Evolutionary conservation across 2,888 invertebrate genomes (phyloP).

Genomic region (Neoitamus cyanurus): DNA sequence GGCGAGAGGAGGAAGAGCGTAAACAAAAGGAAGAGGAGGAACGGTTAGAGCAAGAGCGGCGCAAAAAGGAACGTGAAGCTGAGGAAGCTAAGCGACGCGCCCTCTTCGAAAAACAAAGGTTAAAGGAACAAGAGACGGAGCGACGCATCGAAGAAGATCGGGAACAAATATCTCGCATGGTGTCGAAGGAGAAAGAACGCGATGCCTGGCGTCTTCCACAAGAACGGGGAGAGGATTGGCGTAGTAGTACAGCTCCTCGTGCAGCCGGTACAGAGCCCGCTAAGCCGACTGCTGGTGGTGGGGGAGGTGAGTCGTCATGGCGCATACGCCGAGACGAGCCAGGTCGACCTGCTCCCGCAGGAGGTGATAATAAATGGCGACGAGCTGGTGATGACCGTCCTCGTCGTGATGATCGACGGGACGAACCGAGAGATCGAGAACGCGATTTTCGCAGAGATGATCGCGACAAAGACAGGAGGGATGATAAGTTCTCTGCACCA

Average conservation of each 20-base stretch:
- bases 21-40: slow-evolving; percentile 76
- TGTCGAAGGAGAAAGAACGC: slow-evolving; percentile 61
- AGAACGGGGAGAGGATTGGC: slow-evolving; percentile 55
- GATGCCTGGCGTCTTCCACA: slow-evolving; percentile 60
- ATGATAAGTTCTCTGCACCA: slow-evolving; percentile 57
- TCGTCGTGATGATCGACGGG: slow-evolving; percentile 48
- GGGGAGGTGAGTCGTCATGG: slow-evolving; percentile 57
- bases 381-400: slow-evolving; percentile 50
- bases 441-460: slow-evolving; percentile 51
- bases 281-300: no score
- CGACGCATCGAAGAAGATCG: slow-evolving; percentile 71
- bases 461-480: slow-evolving; percentile 39
- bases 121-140: slow-evolving; percentile 79
- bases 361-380: slow-evolving; percentile 56
- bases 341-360: slow-evolving; percentile 30
- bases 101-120: slow-evolving; percentile 71
- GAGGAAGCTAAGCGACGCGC: slow-evolving; percentile 65
- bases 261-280: slow-evolving; percentile 50
- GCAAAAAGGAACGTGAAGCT: slow-evolving; percentile 66
- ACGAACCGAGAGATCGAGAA: slow-evolving; percentile 22
- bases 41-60: slow-evolving; percentile 71
- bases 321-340: slow-evolving; percentile 54
- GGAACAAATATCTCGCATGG: slow-evolving; percentile 62
- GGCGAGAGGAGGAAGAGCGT: slow-evolving; percentile 74
- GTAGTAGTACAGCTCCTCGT: slow-evolving; percentile 21